phyloP scores from a whole-genome alignment of 2,113 vertebrate species.

The Colossoma macropomum region DNA sequence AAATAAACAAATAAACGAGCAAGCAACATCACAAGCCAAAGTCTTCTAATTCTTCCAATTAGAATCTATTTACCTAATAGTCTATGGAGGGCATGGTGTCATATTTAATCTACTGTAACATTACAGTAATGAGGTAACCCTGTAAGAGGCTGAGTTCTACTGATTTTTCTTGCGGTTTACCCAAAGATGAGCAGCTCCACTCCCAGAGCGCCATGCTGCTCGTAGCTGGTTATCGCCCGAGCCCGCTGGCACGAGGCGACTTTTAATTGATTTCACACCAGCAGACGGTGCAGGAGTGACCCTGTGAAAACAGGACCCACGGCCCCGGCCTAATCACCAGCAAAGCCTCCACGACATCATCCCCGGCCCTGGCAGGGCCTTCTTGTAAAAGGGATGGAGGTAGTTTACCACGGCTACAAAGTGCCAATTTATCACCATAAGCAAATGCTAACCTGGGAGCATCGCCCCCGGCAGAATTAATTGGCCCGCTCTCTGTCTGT shows the following conservation, averaged over 20 bases:
- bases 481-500: slow-evolving; percentile 79
- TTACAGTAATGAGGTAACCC: not conserved
- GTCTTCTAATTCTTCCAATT: not conserved
- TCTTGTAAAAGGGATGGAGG: slow-evolving; percentile 63
- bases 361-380: slow-evolving; percentile 65
- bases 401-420: slow-evolving; percentile 77
- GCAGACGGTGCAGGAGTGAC: slow-evolving; percentile 67
- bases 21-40: not conserved
- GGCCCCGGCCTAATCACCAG: slow-evolving; percentile 73
- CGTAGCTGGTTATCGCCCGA: slow-evolving; percentile 25
- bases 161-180: not conserved
- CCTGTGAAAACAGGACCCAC: slow-evolving; percentile 68
- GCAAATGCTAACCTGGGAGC: slow-evolving; percentile 81
- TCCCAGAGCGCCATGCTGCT: not conserved
- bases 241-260: slow-evolving; percentile 60
- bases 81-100: not conserved
- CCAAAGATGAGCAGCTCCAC: not conserved
- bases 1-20: not conserved
- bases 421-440: slow-evolving; percentile 82
- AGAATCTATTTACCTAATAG: not conserved
- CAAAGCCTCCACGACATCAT: slow-evolving; percentile 69
- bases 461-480: slow-evolving; percentile 80
- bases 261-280: slow-evolving; percentile 80
- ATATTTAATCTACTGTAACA: not conserved
- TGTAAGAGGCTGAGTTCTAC: not conserved